phyloP scores from a whole-genome alignment of 2,888 invertebrate genomes.

The Oscheius sp. region DNA sequence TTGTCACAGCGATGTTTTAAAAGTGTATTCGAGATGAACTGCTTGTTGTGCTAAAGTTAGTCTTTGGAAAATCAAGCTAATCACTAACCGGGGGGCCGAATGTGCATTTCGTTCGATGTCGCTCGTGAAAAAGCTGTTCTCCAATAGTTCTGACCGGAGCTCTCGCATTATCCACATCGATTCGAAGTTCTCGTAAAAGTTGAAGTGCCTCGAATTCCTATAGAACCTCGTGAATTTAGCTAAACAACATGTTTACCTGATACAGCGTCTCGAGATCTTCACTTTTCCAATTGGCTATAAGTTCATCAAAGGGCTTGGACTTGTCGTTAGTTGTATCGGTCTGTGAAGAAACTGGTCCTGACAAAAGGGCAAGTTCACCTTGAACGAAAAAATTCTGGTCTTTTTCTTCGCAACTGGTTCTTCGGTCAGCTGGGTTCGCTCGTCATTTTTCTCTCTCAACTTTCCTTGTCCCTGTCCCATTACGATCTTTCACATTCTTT shows the following conservation, averaged over 20 bases:
- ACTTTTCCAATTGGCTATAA: slow-evolving; percentile 54
- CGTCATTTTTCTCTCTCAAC: slow-evolving; percentile 9
- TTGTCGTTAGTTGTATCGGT: slow-evolving; percentile 37
- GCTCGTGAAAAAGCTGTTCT: slow-evolving; percentile 24
- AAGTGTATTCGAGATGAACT: not conserved
- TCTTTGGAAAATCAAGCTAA: not conserved
- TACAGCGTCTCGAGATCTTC: slow-evolving; percentile 41
- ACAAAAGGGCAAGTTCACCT: slow-evolving; percentile 36
- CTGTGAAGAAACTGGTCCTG: slow-evolving; percentile 22
- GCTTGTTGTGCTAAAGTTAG: slow-evolving; percentile 10
- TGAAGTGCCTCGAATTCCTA: slow-evolving; percentile 32
- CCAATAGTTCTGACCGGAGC: slow-evolving; percentile 17
- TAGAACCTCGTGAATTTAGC: slow-evolving; percentile 1
- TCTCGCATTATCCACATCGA: slow-evolving; percentile 23
- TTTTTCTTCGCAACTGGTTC: slow-evolving; percentile 13
- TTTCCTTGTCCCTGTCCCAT: slow-evolving; percentile 24
- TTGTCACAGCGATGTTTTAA: slow-evolving; percentile 19
- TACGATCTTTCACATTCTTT: not conserved
- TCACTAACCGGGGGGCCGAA: not conserved
- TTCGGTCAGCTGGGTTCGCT: not conserved
- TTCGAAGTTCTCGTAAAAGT: slow-evolving; percentile 8
- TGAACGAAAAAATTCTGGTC: slow-evolving; percentile 43
- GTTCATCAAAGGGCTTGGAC: slow-evolving; percentile 41
- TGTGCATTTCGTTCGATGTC: slow-evolving; percentile 5
- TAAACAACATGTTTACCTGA: slow-evolving; percentile 13